Evolutionary conservation across 2,113 vertebrate species (phyloP), one percentile per base, ranked within the genome.

Genomic region (Neodontobutis hainanensis): DNA sequence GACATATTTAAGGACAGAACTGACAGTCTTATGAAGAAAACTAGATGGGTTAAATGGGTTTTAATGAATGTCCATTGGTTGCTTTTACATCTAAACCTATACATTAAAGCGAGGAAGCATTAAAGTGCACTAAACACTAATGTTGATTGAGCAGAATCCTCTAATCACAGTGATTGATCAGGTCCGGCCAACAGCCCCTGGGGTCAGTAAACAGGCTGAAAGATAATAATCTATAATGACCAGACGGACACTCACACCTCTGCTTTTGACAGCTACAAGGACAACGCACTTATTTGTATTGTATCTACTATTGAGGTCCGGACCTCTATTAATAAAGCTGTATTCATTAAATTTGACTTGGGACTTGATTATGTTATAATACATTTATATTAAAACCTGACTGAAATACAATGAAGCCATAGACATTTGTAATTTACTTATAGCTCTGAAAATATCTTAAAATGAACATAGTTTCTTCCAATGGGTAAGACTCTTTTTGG

Each of bases 111-210:
- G n/a, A 6, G 48, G 49, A 40, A 36, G n/a, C 0, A 15, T 19
- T 63, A 49, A 16, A 56, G 14, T 27, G 36, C 43, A 34, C 5
- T 4, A 49, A 16, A 52, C 38, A 11, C 0, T 16, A 59, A n/a
- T 2, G 35, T 71, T 64, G 71, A 69, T 48, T 52, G 47, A 32
- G 51, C 61, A 49, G 14, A 72, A 34, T 50, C 46, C 40, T 35
- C 44, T 42, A n/a, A 55, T 71, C 55, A 55, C 42, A 65, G 62
- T 57, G 77, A 86, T 55, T 68, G 73, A 83, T 70, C 7, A 9
- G 61, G 38, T 11, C 16, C 11, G 44, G 73, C 58, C 6, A 15
- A 34, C 40, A 9, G 69, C 61, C 70, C 58, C 74, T 11, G 16
- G n/a, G 75, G 44, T 38, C 44, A 4, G 45, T 44, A 61, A 73